These are phyloP conservation scores for Zaprionus bogoriensis DNA, from an alignment of 2,888 invertebrate genomes.

Conservation along the genomic window DNA sequence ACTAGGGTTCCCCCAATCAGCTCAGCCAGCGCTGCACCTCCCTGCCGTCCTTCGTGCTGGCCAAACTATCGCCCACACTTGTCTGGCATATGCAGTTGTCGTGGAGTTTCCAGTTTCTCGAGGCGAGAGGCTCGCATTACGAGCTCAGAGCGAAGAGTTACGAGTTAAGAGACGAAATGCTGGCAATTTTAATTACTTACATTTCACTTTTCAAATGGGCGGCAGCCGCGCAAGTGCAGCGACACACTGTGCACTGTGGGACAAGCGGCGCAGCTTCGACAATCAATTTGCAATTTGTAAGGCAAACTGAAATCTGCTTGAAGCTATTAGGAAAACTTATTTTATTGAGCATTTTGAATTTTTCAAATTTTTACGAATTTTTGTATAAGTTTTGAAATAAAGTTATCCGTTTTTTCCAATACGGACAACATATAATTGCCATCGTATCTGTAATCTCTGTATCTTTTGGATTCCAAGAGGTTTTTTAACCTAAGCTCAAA, in stretches of 20 bases:
- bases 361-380: no score
- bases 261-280: neutral
- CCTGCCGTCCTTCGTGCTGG: neutral
- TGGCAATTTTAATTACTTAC: conserved; percentile 73
- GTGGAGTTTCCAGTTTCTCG: conserved; percentile 25
- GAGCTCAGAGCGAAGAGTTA: conserved; percentile 26
- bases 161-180: conserved; percentile 46
- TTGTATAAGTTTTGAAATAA: no score
- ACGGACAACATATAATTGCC: no score
- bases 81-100: conserved; percentile 25
- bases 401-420: no score
- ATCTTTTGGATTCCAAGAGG: no score
- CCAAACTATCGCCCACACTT: conserved; percentile 21
- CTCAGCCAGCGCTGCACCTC: neutral
- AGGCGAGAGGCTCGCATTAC: conserved; percentile 23
- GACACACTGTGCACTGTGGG: conserved; percentile 15
- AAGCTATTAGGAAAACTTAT: no score
- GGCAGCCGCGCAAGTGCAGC: conserved; percentile 69
- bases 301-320: no score
- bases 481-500: no score
- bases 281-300: no score
- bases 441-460: no score
- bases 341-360: no score
- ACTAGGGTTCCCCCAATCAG: conserved; percentile 9
- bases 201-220: conserved; percentile 60